Percentiles rank a stretch among this genome's conserved stretches.
Evolutionary conservation across 2,113 vertebrate species (phyloP).

Genomic region (Suricata suricatta): DNA sequence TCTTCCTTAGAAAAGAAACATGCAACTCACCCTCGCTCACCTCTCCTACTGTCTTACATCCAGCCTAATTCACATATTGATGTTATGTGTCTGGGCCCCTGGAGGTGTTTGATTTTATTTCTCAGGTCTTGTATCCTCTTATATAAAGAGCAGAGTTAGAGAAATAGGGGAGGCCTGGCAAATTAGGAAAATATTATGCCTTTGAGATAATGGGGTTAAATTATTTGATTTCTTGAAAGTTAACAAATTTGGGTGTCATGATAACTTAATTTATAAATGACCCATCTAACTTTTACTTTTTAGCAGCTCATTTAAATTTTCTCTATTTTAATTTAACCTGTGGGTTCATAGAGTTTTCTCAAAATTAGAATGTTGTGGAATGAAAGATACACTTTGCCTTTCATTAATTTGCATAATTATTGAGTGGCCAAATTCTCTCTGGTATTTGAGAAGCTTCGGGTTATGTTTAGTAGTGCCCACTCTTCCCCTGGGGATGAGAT

Average conservation of each 20-base stretch:
- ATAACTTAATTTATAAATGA: background rate
- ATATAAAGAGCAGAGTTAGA: background rate
- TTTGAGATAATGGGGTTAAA: background rate
- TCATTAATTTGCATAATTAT: background rate
- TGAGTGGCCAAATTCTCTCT: background rate
- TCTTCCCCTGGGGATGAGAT: background rate
- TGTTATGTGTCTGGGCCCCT: background rate
- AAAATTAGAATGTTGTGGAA: background rate
- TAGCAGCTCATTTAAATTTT: background rate
- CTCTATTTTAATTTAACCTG: background rate
- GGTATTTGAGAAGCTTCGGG: background rate
- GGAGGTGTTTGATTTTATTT: background rate
- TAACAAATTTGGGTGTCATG: background rate
- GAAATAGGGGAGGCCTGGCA: background rate
- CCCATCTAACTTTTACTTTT: background rate
- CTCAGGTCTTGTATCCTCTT: background rate
- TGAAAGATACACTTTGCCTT: background rate
- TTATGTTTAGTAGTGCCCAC: background rate
- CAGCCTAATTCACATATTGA: background rate
- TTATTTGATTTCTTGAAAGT: background rate
- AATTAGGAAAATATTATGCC: background rate
- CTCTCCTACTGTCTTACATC: background rate
- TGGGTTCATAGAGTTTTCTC: background rate
- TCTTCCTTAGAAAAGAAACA: background rate
- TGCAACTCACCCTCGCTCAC: background rate